Conservation (phyloP, 2,113 vertebrate genomes). For the Apaloderma vittatum region DNA sequence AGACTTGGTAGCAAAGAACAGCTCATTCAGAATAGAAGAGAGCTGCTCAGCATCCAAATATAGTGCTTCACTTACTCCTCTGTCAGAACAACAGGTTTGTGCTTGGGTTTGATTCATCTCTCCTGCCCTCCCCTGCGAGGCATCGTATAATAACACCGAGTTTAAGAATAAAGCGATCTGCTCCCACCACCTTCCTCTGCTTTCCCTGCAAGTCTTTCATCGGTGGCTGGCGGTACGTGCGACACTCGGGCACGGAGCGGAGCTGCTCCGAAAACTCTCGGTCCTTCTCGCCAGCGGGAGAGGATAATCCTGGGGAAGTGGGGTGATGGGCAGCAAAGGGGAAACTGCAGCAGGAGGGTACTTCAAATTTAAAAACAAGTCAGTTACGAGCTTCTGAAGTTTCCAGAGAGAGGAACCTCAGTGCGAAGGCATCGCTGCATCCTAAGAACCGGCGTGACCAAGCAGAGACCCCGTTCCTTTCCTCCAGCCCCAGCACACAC, state of each 20-base stretch:
- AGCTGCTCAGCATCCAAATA: conserved; percentile 25
- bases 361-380: not conserved
- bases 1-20: not conserved
- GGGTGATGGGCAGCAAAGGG: not conserved
- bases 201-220: not conserved
- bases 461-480: not conserved
- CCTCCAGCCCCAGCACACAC: not conserved
- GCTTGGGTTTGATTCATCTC: conserved; percentile 15
- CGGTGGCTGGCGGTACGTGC: not conserved
- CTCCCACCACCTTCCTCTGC: not conserved
- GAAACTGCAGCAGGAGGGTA: not conserved
- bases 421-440: not conserved
- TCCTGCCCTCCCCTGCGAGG: not conserved
- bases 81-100: conserved; percentile 34
- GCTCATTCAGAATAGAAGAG: conserved; percentile 22
- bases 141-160: not conserved
- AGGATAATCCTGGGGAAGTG: not conserved
- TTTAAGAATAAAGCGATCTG: conserved; percentile 26
- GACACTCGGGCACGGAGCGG: fast-evolving
- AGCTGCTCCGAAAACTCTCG: not conserved
- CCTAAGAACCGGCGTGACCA: not conserved
- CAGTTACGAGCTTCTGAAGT: not conserved
- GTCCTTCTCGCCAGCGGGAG: not conserved
- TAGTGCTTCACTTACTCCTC: not conserved
- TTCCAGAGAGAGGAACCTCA: not conserved